phyloP scores from a whole-genome alignment of 2,797 vertebrate species.

The Eremophila alpestris region DNA sequence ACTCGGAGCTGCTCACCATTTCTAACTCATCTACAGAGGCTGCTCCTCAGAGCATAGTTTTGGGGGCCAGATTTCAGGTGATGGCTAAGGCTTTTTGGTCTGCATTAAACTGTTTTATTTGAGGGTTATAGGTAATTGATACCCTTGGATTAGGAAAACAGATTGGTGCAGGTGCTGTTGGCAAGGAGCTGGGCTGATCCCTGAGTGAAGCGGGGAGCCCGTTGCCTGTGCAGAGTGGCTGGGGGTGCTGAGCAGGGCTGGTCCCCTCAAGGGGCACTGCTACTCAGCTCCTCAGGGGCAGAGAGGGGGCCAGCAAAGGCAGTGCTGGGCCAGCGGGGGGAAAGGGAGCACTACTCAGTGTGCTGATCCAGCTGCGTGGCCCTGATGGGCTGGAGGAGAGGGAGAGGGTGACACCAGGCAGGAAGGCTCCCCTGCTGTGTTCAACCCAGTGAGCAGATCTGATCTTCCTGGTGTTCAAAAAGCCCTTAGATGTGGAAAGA shows the following conservation, averaged over 20 bases:
- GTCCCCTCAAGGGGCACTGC: background rate
- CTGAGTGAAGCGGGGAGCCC: background rate
- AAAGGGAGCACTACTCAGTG: background rate
- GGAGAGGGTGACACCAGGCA: background rate
- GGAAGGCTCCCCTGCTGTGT: background rate
- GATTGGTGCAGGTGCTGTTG: background rate
- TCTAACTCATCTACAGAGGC: background rate
- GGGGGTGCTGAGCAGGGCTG: background rate
- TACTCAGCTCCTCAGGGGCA: background rate
- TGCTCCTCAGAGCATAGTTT: background rate
- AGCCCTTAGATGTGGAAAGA: slow-evolving; percentile 22
- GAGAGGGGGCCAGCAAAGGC: background rate
- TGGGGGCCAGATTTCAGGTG: background rate
- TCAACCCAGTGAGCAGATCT: slow-evolving; percentile 16
- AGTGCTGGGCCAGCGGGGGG: background rate
- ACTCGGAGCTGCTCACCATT: background rate
- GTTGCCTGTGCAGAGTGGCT: accelerated
- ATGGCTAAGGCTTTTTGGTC: slow-evolving; percentile 4
- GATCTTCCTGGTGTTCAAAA: slow-evolving; percentile 48
- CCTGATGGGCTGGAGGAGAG: slow-evolving; percentile 13
- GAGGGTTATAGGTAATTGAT: background rate
- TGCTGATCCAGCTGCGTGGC: background rate
- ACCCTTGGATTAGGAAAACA: background rate
- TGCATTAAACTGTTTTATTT: slow-evolving; percentile 35
- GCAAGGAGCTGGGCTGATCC: background rate